Base-by-base conservation (phyloP, 2,113 vertebrate genomes). In the Hemichromis elongatus region DNA sequence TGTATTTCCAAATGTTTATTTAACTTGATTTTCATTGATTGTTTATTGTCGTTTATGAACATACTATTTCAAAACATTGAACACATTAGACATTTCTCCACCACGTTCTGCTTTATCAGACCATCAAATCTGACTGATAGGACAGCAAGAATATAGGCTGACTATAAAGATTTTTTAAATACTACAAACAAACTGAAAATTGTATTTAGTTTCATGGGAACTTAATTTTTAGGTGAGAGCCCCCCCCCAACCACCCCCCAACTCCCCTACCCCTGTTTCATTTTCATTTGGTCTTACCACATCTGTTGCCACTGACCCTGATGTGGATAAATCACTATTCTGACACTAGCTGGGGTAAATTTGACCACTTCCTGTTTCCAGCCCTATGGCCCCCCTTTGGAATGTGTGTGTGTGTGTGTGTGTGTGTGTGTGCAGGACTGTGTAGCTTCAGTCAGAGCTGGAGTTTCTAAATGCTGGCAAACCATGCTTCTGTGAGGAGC, bases 321-420 rank as follows among this genome's bases (percentile, higher is more conserved):
- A 86, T 68, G 91, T 73, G 37, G 83, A 93, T 95, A 89, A 92
- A 96, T 93, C 95, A 93, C 14, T 73, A 90, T 82, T 88, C 90
- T 92, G 91, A 93, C 93, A 93, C 83, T 35, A 83, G 82, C 93
- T 91, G 86, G 92, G 92, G 95, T 95, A 94, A 94, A 95, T 90
- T 89, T 79, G 93, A 93, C 93, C 91, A 93, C 91, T 96, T 97
- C 95, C 95, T 92, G 85, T 90, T 88, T 94, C 88, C 88, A 94
- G 89, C 93, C 90, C 88, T 87, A 88, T 21, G 92, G 94, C 93
- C 94, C 95, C 92, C 96, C 87, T 93, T 84, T 92, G 96, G 96
- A 96, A 96, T 96, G 94, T 82, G 79, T 54, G 63, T 66, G 47
- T 88, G 88, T 89, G 53, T 89, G 88, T 88, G 89, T 37, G 33